A percentile compares a stretch with the other conserved stretches of the same genome.
Conservation (phyloP, 2,888 invertebrate species). For the Anodontia alba region DNA sequence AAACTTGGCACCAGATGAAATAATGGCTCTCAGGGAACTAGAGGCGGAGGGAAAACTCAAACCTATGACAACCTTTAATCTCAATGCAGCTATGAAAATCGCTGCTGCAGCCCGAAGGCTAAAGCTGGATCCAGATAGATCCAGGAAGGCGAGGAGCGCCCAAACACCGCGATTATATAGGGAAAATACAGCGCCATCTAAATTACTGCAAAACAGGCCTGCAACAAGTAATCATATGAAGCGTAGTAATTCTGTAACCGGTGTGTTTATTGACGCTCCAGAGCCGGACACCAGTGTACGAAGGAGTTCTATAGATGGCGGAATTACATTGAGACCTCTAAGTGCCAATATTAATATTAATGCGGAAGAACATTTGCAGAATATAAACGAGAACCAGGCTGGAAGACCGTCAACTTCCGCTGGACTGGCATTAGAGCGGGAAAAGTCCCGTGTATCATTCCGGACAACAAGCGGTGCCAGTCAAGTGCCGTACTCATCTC, state of each 20-base stretch:
- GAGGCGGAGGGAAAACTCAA: conserved; percentile 76
- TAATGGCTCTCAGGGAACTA: conserved; percentile 69
- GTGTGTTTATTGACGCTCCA: conserved; percentile 72
- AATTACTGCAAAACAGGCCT: conserved; percentile 43
- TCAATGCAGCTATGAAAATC: conserved; percentile 77
- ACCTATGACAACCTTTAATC: conserved; percentile 63
- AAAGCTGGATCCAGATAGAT: conserved; percentile 62
- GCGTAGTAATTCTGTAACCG: conserved; percentile 75
- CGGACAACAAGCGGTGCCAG: conserved; percentile 12
- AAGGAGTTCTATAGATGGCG: conserved; percentile 62
- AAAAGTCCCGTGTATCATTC: conserved; percentile 49
- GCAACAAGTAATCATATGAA: conserved; percentile 46
- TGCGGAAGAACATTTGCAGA: conserved; percentile 14
- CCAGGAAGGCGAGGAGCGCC: conserved; percentile 23
- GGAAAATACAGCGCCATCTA: conserved; percentile 23
- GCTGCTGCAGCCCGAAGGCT: conserved; percentile 77
- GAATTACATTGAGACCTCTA: conserved; percentile 58
- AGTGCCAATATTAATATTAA: conserved; percentile 54
- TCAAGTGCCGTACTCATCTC: conserved; percentile 69
- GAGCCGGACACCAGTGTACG: conserved; percentile 39
- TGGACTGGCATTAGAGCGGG: conserved; percentile 38
- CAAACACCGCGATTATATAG: not conserved
- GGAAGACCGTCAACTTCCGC: conserved; percentile 49
- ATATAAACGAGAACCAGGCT: conserved; percentile 1
- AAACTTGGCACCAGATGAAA: conserved; percentile 76